Evolutionary conservation across 64 coral and sea anemone species (phyloP).

Genomic region (Montipora efflorescens): DNA sequence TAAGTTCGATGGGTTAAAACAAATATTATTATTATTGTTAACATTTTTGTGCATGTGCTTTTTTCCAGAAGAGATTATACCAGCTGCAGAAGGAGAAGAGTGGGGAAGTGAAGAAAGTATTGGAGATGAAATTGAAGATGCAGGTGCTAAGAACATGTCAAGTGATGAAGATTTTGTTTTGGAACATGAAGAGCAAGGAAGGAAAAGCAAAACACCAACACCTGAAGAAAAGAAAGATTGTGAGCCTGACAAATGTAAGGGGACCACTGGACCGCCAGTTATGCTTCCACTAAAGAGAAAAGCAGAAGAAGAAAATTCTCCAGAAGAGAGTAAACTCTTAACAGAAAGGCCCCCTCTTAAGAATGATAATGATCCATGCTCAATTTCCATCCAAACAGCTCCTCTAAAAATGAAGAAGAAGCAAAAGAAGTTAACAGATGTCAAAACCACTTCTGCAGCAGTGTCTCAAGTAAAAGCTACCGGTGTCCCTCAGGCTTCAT

Average conservation of each 20-base stretch:
- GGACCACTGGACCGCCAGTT: neutral
- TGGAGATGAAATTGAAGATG: constrained; percentile 75
- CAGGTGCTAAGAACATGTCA: constrained; percentile 57
- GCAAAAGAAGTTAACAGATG: constrained; percentile 25
- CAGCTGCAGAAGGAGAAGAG: constrained; percentile 66
- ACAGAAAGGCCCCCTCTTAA: neutral
- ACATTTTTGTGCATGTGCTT: neutral
- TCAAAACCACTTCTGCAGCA: neutral
- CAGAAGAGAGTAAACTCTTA: neutral
- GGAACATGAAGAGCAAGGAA: constrained; percentile 41
- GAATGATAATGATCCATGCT: constrained; percentile 7
- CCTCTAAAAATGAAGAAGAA: constrained; percentile 64
- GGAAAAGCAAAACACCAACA: neutral
- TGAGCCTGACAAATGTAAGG: neutral
- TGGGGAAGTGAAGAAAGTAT: constrained; percentile 89
- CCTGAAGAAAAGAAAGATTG: neutral
- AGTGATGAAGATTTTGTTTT: constrained; percentile 84
- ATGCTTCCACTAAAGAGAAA: constrained; percentile 45
- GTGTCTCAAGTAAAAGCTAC: neutral
- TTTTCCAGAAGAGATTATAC: constrained; percentile 20
- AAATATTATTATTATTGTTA: neutral
- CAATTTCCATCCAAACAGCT: constrained; percentile 69
- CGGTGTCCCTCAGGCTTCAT: neutral
- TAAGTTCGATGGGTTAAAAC: no score
- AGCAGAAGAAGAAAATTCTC: neutral